Base-by-base conservation (phyloP, 2,113 vertebrate species). In the Sialia sialis region DNA sequence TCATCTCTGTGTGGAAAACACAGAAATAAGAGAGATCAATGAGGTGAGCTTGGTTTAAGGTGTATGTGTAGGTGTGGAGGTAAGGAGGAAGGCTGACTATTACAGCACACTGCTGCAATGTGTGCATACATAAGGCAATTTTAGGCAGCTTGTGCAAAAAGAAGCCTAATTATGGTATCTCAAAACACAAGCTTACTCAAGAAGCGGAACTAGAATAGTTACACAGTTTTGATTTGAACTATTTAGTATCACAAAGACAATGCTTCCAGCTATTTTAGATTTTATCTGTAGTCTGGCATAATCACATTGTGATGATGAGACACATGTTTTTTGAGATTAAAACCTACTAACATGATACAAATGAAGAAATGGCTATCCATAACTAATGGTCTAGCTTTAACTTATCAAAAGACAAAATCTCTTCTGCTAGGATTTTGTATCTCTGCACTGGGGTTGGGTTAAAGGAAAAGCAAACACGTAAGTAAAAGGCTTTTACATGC, bases 381-480 rank as follows among this genome's bases (percentile, higher is more conserved):
- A 69, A 62, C 21, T 48, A 29, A 20, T 32, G 20, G 3, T 36
- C 74, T 86, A 34, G 43, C 16, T 79, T 75, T 79, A 73, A 34
- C 5, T 64, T 68, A 32, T 8, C 59, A 74, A 60, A 90, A 77
- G 25, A 19, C 6, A 55, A 68, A 87, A 48, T 55, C 7, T 77
- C 3, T 87, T 73, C 38, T 87, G 21, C 9, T 56, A 30, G 39
- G 15, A 30, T 62, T 84, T 87, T 64, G 14, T 32, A 52, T 78
- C 36, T 77, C 30, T 62, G 0, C 52, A 5, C 5, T 25, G 10
- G 8, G 1, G 2, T 36, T 60, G 29, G 18, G 62, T 43, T 70
- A 77, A 90, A 90, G 22, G 7, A 58, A 56, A 68, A 69, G 8
- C 13, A 56, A 87, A 30, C 17, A 9, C 8, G 13, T 54, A 52